Conservation (phyloP, 2,113 vertebrate species). For the Rhinolophus ferrumequinum region DNA sequence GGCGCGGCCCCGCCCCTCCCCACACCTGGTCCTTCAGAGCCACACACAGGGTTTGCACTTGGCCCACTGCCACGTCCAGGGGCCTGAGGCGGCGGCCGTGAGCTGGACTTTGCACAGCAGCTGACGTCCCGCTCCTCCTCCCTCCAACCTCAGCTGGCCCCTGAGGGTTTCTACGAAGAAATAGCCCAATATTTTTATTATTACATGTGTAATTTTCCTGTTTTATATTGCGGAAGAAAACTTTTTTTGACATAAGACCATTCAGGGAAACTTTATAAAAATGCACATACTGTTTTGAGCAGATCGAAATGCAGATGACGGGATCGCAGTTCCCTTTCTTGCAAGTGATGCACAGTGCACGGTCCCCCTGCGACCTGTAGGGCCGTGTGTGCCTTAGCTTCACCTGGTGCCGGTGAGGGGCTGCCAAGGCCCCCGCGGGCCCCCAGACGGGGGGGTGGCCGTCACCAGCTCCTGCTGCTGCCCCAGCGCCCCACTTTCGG, state of each 20-base stretch:
- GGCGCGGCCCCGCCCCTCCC: background rate
- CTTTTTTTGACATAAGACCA: conserved; percentile 80
- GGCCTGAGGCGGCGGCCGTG: background rate
- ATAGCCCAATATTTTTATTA: conserved; percentile 76
- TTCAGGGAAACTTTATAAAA: conserved; percentile 87
- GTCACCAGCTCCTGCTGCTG: background rate
- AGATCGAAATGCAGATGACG: conserved; percentile 69
- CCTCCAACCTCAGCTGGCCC: background rate
- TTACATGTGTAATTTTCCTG: conserved; percentile 73
- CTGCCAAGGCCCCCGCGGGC: background rate
- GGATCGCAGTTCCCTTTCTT: conserved; percentile 71
- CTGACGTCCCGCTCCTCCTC: background rate
- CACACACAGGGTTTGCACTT: background rate
- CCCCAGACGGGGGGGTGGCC: background rate
- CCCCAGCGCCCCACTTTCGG: conserved; percentile 30
- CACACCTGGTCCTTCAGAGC: background rate
- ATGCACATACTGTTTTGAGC: conserved; percentile 73
- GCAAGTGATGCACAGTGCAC: conserved; percentile 74
- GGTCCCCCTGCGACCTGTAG: conserved; percentile 62
- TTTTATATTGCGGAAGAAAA: conserved; percentile 81
- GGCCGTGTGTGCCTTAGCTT: conserved; percentile 88
- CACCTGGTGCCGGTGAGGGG: conserved; percentile 77
- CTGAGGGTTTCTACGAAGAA: conserved; percentile 52
- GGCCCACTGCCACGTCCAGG: background rate
- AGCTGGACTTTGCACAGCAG: background rate